Base-by-base conservation (phyloP, 2,888 invertebrate genomes). In the Nebria brevicollis region DNA sequence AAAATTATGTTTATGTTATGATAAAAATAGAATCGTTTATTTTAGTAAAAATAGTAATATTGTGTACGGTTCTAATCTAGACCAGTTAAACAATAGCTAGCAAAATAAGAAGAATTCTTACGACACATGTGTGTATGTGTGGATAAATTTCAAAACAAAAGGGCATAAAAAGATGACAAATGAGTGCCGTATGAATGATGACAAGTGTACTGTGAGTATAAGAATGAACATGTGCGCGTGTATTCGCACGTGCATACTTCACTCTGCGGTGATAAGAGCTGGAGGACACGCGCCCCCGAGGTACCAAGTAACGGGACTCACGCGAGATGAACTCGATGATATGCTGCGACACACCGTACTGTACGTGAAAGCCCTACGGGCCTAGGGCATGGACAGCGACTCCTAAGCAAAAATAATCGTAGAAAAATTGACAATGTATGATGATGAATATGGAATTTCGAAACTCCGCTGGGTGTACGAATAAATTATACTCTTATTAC, bases 271-370 rank as follows among this genome's bases (percentile, higher is more conserved):
- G 54, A 54, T 54, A 54, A 54, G 54, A 8, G 54, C 54, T 54
- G 54, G 54, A 54, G 54, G 54, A 54, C 54, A 54, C 54, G 54
- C 54, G 54, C 54, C 54, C 7, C 7, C 8, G 11, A 13, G 54
- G 54, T 13, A 11, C 54, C 54, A 34, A 54, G 54, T 54, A 54
- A 54, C 54, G 54, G 54, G 54, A 54, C 54, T 54, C 11, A 54
- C 54, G 54, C 54, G 54, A 54, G 54, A 54, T 54, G 54, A 54
- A 54, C 68, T 68, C 68, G 20, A 68, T 68, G 20, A 26, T 68
- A 68, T 15, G 26, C 68, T 8, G 68, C 26, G 68, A 25, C 26
- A 68, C 68, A 68, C 68, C 68, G 68, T 15, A 15, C 26, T 13
- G 26, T 20, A 26, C 68, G 68, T 20, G 26, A 68, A 68, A 15